Evolutionary conservation across 2,113 vertebrate genomes (phyloP), one percentile per base, ranked within the genome.

Genomic region (Antechinus stuartii): DNA sequence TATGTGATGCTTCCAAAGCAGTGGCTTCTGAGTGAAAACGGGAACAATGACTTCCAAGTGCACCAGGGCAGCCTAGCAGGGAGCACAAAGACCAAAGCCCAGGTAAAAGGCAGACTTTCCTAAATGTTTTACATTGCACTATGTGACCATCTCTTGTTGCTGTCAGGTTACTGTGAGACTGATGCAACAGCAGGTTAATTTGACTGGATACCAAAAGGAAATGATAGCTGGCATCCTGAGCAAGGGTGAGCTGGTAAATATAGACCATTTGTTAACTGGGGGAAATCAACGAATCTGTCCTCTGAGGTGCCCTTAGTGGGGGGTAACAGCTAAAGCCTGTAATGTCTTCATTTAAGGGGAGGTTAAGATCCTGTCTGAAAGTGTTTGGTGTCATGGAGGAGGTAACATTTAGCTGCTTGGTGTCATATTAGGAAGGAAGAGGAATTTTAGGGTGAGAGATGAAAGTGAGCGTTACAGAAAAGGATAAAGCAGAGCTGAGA

Each of bases 61-160:
- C 98, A 95, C 96, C 97, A 95, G 91, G 92, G 96, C 96, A 35
- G 96, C 97, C 89, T 97, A 95, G 95, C 97, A 93, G 97, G 96
- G 96, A 98, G 94, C 96, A 1, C 90, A 97, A 96, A 97, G 98
- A 97, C 97, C 94, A 94, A 95, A 97, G 93, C 97, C 94, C 97
- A 98, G 98, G 98, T 98, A 98, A 97, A 98, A 94, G 89, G 95
- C 95, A 93, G 96, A 55, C 97, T 97, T 97, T 95, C 97, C 96
- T 97, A 97, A 90, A 96, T 94, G 96, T 56, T 97, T 97, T 97
- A 93, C 84, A 96, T 89, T 68, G 94, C 54, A 24, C 95, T n/a
- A n/a, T 49, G 90, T 23, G 95, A 19, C 53, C 84, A 90, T 89
- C 52, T 19, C 93, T 96, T 94, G 95, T 94, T 96, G 91, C 91